Evolutionary conservation across 1,140 invertebrate species (phyloP).

Genomic region (Drosophila kepulauana): DNA sequence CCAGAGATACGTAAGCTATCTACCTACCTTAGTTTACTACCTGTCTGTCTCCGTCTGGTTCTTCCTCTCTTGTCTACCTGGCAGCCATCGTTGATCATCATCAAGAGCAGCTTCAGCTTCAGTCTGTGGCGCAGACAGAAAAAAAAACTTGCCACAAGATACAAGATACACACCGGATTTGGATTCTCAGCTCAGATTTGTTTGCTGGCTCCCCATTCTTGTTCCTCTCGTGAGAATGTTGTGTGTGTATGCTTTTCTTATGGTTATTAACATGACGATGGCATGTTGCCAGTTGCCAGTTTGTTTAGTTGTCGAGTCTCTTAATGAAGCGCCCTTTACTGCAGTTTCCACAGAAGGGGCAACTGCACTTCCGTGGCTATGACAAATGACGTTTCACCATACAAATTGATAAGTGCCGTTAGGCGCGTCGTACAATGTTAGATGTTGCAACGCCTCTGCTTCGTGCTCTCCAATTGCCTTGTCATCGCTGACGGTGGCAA

Average conservation of each 20-base stretch:
- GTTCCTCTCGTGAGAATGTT: conserved; percentile 50
- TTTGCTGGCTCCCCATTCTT: not conserved
- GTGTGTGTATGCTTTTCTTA: conserved; percentile 57
- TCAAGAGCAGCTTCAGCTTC: conserved; percentile 34
- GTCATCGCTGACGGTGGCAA: conserved; percentile 56
- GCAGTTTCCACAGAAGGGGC: conserved; percentile 14
- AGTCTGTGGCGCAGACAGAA: conserved; percentile 13
- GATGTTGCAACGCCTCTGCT: conserved; percentile 57
- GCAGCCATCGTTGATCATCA: conserved; percentile 73
- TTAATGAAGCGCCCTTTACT: conserved; percentile 63
- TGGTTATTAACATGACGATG: conserved; percentile 62
- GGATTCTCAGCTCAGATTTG: conserved; percentile 66
- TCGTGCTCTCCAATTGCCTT: conserved; percentile 57
- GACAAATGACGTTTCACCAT: conserved; percentile 72
- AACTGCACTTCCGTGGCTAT: conserved; percentile 45
- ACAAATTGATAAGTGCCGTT: conserved; percentile 80
- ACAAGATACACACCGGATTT: conserved; percentile 62
- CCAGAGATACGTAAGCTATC: conserved; percentile 12
- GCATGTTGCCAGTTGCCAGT: conserved; percentile 44
- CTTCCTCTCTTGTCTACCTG: conserved; percentile 51
- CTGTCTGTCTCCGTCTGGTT: conserved; percentile 29
- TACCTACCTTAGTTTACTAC: conserved; percentile 36
- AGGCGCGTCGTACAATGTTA: conserved; percentile 32
- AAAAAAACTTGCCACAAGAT: conserved; percentile 34
- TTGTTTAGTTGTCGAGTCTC: conserved; percentile 24